These are phyloP conservation scores for Oscheius sp. DNA, from an alignment of 2,888 invertebrate species.

Conservation along the genomic window DNA sequence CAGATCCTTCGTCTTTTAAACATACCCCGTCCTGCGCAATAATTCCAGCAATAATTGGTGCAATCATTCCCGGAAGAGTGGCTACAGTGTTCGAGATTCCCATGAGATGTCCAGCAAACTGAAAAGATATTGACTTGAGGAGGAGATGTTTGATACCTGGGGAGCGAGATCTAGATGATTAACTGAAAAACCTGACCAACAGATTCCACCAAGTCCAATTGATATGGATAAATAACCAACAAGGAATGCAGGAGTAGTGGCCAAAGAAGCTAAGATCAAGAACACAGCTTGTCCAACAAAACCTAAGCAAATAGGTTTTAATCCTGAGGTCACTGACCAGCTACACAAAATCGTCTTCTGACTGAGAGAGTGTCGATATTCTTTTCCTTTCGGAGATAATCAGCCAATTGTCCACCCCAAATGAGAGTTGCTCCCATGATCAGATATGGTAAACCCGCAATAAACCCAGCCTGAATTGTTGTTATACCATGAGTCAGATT, in stretches of 20 bases:
- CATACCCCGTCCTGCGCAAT: constrained; percentile 81
- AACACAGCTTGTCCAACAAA: constrained; percentile 85
- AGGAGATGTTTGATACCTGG: constrained; percentile 72
- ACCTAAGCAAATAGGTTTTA: constrained; percentile 70
- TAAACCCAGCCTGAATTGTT: constrained; percentile 83
- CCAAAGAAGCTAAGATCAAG: constrained; percentile 84
- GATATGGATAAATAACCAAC: constrained; percentile 86
- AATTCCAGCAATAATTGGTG: constrained; percentile 83
- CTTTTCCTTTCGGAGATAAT: constrained; percentile 76
- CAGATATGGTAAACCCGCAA: constrained; percentile 87
- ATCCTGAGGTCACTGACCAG: constrained; percentile 73
- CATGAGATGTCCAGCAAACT: constrained; percentile 88
- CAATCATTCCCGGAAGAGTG: constrained; percentile 89
- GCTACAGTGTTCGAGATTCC: constrained; percentile 89
- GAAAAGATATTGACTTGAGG: constrained; percentile 29
- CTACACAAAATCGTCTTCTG: constrained; percentile 80
- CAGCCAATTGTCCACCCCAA: constrained; percentile 84
- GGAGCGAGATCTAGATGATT: constrained; percentile 88
- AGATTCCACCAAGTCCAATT: constrained; percentile 87
- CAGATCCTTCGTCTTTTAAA: not conserved
- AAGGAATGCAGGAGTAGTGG: constrained; percentile 77
- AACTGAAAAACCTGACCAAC: constrained; percentile 86
- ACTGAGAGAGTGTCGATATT: constrained; percentile 77
- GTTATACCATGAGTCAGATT: not conserved
- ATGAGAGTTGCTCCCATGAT: constrained; percentile 85